phyloP scores from a whole-genome alignment of 2,888 invertebrate genomes.

The Linnaemya tessellans region DNA sequence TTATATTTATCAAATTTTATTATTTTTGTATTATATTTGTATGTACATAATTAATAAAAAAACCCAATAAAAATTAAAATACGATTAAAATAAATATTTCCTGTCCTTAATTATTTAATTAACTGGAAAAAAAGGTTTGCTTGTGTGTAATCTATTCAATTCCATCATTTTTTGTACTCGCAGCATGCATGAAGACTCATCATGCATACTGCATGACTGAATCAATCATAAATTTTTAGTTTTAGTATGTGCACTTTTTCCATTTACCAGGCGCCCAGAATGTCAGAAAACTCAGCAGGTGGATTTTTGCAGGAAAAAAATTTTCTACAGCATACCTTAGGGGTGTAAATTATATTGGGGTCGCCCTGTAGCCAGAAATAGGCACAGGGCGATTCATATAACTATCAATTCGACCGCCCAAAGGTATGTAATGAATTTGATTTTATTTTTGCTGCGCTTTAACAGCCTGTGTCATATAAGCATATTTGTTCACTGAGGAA shows the following conservation, averaged over 20 bases:
- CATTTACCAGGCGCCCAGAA: conserved; percentile 12
- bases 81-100: no score
- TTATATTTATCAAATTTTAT: no score
- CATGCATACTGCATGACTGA: no score
- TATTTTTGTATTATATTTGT: no score
- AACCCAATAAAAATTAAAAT: no score
- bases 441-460: neutral
- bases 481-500: no score
- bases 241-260: neutral
- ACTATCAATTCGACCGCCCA: neutral
- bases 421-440: neutral
- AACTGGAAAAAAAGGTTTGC: no score
- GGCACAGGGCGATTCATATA: neutral
- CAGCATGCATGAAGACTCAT: no score
- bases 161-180: no score
- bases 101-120: no score
- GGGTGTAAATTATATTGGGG: conserved; percentile 10
- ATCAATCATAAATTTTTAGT: neutral
- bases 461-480: neutral
- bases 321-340: conserved; percentile 12
- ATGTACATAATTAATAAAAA: no score
- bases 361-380: neutral
- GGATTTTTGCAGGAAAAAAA: neutral
- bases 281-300: conserved; percentile 7
- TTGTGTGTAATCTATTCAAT: no score